Evolutionary conservation across 2,888 invertebrate species (phyloP), one percentile per base, ranked within the genome.

Genomic region (Patella ulyssiponensis): DNA sequence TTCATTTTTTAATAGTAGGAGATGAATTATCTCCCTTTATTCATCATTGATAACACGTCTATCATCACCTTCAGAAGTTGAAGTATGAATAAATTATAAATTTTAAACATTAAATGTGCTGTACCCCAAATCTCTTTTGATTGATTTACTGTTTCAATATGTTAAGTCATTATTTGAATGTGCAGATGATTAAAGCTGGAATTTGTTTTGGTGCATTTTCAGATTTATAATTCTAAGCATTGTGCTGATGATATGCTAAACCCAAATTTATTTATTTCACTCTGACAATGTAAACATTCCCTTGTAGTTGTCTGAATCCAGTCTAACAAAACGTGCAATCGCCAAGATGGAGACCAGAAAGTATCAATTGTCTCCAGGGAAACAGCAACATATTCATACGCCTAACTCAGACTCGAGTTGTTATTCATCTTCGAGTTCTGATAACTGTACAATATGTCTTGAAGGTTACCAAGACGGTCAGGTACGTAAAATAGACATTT

Each of bases 391-490:
- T 58, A 58, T 80, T 20, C 76, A 76, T 72, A 79, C 82, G 20
- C 81, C 84, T 15, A 81, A 82, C 53, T 84, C 85, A 15, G 84
- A 80, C 69, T 64, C 58, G 4, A 71, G 52, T 56, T 69, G 54
- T 69, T 52, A 76, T 78, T 20, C 80, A 69, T 84, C 86, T 70
- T 88, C 88, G 15, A 80, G 79, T 64, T 81, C 85, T 52, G 91
- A 92, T 80, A 85, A 89, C 69, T 93, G 93, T 85, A 91, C 92
- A 76, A 92, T 93, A 75, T 93, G 93, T 83, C 87, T 93, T 82
- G 92, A 92, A 74, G 92, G 92, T 73, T 93, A 92, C 86, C 86
- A 86, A 53, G 90, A 92, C 76, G 91, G 91, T 56, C 90, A 91
- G 85, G 91, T 91, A 79, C 70, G 82, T 51, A 52, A 17, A 17